Conservation (phyloP, 2,113 vertebrate species). For the Vulpes ferrilata region DNA sequence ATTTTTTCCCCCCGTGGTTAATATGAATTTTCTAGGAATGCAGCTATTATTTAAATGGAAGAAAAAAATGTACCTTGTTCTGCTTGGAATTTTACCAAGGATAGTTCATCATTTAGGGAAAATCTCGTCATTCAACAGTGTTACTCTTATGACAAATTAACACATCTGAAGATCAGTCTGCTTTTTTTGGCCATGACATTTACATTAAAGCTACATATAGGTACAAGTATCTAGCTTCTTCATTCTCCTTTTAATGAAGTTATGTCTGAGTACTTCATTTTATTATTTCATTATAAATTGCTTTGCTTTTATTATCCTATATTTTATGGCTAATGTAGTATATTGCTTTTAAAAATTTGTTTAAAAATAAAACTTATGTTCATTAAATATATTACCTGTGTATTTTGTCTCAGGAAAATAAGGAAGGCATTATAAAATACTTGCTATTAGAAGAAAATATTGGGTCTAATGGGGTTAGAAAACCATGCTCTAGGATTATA, state of each 20-base stretch:
- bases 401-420: constrained; percentile 9
- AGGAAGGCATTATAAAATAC: constrained; percentile 46
- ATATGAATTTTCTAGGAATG: constrained; percentile 33
- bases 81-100: constrained; percentile 50
- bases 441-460: constrained; percentile 30
- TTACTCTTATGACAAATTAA: not conserved
- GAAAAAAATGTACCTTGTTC: constrained; percentile 31
- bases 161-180: constrained; percentile 38
- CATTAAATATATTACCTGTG: not conserved
- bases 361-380: not conserved
- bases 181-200: not conserved
- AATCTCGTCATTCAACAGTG: not conserved
- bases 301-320: constrained; percentile 45
- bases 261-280: not conserved
- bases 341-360: constrained; percentile 9
- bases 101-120: constrained; percentile 24
- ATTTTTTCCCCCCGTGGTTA: not conserved
- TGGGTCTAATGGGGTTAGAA: not conserved
- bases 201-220: not conserved
- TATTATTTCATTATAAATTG: constrained; percentile 50
- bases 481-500: not conserved
- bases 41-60: not conserved
- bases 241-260: not conserved
- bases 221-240: not conserved
- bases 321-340: constrained; percentile 28